A percentile compares a stretch with the other conserved stretches of the same genome.
Conservation (phyloP, 2,113 vertebrate genomes). For the Cyanoramphus novaezelandiae region DNA sequence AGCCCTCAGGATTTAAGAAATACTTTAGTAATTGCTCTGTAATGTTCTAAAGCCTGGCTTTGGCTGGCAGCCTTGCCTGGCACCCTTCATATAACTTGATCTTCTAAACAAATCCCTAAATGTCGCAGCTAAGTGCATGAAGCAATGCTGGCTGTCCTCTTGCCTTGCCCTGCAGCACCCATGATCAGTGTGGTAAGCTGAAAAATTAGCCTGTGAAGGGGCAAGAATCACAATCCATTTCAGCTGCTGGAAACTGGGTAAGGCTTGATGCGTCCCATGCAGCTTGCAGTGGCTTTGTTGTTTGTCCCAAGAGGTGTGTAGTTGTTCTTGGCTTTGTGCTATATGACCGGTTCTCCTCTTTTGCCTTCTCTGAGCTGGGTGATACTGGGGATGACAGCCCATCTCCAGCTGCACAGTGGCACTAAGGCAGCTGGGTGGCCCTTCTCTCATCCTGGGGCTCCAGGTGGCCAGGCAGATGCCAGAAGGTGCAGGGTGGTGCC, state of each 20-base stretch:
- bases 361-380: not conserved
- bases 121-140: not conserved
- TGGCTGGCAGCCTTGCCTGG: conserved; percentile 34
- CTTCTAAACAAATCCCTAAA: conserved; percentile 17
- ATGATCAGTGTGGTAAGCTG: not conserved
- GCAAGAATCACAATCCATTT: not conserved
- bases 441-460: rapidly evolving
- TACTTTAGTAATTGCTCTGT: not conserved
- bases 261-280: not conserved
- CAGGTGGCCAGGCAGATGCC: rapidly evolving
- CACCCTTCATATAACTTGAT: not conserved
- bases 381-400: rapidly evolving
- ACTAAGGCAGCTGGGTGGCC: not conserved
- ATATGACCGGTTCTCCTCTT: not conserved
- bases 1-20: conserved; percentile 16
- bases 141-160: not conserved
- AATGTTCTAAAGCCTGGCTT: conserved; percentile 24
- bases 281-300: not conserved
- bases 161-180: not conserved
- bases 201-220: not conserved
- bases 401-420: not conserved
- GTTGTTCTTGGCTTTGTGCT: not conserved
- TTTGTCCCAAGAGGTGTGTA: not conserved
- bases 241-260: not conserved
- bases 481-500: rapidly evolving